phyloP scores from a whole-genome alignment of 2,113 vertebrate genomes.

The Heteronetta atricapilla region DNA sequence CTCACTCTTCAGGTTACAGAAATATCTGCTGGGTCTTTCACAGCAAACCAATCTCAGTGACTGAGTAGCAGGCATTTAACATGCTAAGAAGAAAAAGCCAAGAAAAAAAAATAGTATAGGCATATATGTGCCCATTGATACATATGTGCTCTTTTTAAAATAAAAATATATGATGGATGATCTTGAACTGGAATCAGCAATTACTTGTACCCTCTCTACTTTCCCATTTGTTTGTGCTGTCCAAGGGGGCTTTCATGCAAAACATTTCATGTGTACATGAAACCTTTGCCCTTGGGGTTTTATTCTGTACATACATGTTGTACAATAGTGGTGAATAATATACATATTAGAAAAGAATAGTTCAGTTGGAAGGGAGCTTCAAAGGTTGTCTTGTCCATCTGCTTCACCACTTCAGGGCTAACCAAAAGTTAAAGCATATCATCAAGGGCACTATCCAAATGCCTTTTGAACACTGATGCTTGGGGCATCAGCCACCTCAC shows the following conservation, averaged over 20 bases:
- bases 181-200: background rate
- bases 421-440: too few species aligned
- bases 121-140: too few species aligned
- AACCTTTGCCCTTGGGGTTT: background rate
- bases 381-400: too few species aligned
- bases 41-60: background rate
- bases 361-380: too few species aligned
- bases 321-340: background rate
- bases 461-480: too few species aligned
- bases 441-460: too few species aligned
- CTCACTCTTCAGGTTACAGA: background rate
- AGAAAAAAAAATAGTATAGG: background rate
- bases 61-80: background rate
- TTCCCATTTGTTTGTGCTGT: background rate
- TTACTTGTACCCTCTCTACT: background rate
- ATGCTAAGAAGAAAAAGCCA: background rate
- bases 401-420: too few species aligned
- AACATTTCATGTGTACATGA: background rate
- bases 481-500: too few species aligned
- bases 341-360: too few species aligned
- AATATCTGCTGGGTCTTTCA: background rate
- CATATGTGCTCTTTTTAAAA: background rate
- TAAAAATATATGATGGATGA: background rate
- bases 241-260: background rate
- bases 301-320: background rate